Evolutionary conservation across 2,797 vertebrate genomes (phyloP), one percentile per base, ranked within the genome.

Genomic region (Anomalospiza imberbis): DNA sequence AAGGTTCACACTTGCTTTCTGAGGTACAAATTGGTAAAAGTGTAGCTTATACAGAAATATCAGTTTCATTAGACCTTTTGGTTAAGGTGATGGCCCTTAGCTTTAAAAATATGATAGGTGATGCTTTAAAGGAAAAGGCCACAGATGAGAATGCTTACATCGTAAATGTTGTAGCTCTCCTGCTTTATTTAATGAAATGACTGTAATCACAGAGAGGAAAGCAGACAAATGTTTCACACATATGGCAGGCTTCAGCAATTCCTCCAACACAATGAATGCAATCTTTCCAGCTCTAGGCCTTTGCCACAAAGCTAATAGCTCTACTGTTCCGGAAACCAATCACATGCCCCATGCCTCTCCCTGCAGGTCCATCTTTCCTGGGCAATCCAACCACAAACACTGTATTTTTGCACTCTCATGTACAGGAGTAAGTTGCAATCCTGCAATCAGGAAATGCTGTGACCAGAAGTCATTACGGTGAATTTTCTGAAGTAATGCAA

Each of bases 251-350:
- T 94, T 90, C 88, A 76, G 51, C 88, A 84, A 89, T 95, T 91
- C 55, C 38, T 71, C 53, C 67, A 86, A 61, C 60, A 82, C 93
- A 94, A 67, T 73, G 74, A 93, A 63, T 17, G 36, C 66, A 93
- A 29, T 80, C 57, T 93, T 94, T 95, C 90, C 95, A 95, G 77
- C 90, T 94, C 88, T 76, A 94, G 92, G 90, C 77, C 80, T 95
- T 73, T 85, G 84, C 92, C 92, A 89, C 88, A 91, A 91, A 85
- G 63, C 91, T 71, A 94, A 76, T 63, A 88, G 88, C 77, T 94
- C 73, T 58, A 7, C 80, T 93, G 77, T 94, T 96, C 86, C 1
- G 2, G 93, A 94, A 93, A 91, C 63, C 80, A 79, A 70, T 87
- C 86, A 57, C 74, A 87, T 74, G 88, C 55, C 42, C 57, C 48